Evolutionary conservation across 2,888 invertebrate species (phyloP), one percentile per base, ranked within the genome.

Genomic region (Phortica magna): DNA sequence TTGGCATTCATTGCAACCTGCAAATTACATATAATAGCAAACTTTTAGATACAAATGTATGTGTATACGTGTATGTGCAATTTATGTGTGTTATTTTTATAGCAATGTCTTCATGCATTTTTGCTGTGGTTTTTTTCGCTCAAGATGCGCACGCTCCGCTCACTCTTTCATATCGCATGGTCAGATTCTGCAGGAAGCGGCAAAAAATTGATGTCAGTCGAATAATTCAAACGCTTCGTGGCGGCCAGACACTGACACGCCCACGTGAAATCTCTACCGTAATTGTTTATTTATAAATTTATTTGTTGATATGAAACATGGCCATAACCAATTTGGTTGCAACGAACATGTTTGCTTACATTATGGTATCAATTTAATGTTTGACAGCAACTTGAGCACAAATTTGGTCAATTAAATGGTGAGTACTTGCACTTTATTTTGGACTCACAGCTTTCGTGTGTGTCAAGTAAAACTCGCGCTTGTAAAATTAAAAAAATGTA

Each of bases 1-100:
- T 92, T 94, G 14, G 96, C 96, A 90, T 97, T 96, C 94, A 95
- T 95, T 9, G 95, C 95, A 31, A 95, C 95, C 95, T 95, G 88
- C 6, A 84, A 57, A 42, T n/a, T 19, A 31, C 14, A 53, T 0
- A 17, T 53, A 74, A n/a, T 41, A 2, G 2, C 12, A 42, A 10
- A 19, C 19, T 19, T 48, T 48, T 70, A n/a, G n/a, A 61, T 0
- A 19, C 3, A 10, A 19, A 61, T 61, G 7, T 4, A 61, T 22
- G 2, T 39, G 19, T 17, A 61, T 19, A 10, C 2, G 17, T 59
- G 9, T 17, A 61, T 61, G 17, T 61, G 19, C 12, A 6, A 31
- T 10, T 55, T 17, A 65, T 65, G 41, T 12, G 41, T 65, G 2
- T 39, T 64, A 64, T 65, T 39, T 65, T 65, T 65, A 41, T 65